Percentiles rank a stretch among this genome's conserved stretches.
Evolutionary conservation across 2,888 invertebrate genomes (phyloP).

Genomic region (Omphaloscelis lunosa): DNA sequence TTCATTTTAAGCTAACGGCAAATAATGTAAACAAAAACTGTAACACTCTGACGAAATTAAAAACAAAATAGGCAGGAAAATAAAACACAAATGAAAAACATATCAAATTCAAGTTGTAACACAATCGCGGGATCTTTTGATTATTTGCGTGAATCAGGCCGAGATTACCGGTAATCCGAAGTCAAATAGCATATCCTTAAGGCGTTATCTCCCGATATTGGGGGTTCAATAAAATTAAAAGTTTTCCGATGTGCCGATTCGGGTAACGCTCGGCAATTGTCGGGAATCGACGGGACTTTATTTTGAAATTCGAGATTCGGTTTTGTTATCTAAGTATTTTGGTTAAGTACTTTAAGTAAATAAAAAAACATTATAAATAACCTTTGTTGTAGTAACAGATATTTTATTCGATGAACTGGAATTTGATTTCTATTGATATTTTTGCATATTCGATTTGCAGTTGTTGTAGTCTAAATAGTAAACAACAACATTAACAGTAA

Average conservation of each 20-base stretch:
- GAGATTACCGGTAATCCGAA: slow-evolving; percentile 71
- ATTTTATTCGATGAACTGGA: background rate
- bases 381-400: background rate
- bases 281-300: slow-evolving; percentile 31
- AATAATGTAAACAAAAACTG: background rate
- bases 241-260: slow-evolving; percentile 64
- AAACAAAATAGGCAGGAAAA: background rate
- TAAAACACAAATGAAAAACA: slow-evolving; percentile 14
- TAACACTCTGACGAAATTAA: background rate
- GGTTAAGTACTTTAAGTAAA: slow-evolving; percentile 16
- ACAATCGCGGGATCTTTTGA: slow-evolving; percentile 45
- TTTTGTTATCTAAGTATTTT: slow-evolving; percentile 35
- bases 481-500: background rate
- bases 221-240: slow-evolving; percentile 77
- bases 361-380: slow-evolving; percentile 20
- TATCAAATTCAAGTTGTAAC: slow-evolving; percentile 37
- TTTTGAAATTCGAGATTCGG: slow-evolving; percentile 24
- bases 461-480: background rate
- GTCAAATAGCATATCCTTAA: slow-evolving; percentile 66
- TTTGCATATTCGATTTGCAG: background rate
- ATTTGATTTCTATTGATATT: background rate
- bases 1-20: background rate
- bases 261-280: slow-evolving; percentile 30
- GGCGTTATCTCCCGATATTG: slow-evolving; percentile 68
- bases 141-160: slow-evolving; percentile 63